Base-by-base conservation (phyloP, 2,888 invertebrate species). In the Anthrax anthrax region DNA sequence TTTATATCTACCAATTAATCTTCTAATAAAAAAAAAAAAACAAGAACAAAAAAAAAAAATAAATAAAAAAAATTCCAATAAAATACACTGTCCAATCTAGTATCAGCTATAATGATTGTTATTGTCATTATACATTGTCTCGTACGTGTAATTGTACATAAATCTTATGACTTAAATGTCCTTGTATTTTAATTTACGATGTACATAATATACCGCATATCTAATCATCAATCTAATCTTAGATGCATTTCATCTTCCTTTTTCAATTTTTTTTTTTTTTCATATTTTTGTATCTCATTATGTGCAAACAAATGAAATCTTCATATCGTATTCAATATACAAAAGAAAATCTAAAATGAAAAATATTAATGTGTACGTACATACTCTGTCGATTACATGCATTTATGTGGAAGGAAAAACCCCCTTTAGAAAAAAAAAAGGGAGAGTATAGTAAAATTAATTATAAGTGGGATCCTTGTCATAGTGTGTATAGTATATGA, bases 381-480 rank as follows among this genome's bases (percentile, higher is more conserved):
- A 8, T 23, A 23, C 8, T 23, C 23, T 23, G 23, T 23, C 8
- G 23, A 23, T 6, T 23, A 23, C 23, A n/a, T n/a, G n/a, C n/a
- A n/a, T n/a, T 23, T 23, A 23, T 23, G 23, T 6, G 4, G 23
- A 8, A 8, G 23, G 8, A 8, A 23, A 23, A 23, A 23, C 8
- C 4, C 23, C 8, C 23, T 23, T 23, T 23, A 23, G 8, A 23
- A 32, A 12, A 12, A 32, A 32, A 32, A 32, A 12, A 12, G 29
- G 29, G 29, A 32, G 13, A 32, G 12, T 3, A 32, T 12, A 32
- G 39, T 39, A 44, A 44, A 44, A 44, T 44, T 44, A 44, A 44
- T 44, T 44, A 44, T 44, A 38, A 44, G 44, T 44, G 39, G 12
- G 39, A 44, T 44, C 32, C 34, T 44, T 39, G 44, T 44, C 44